phyloP scores from a whole-genome alignment of 2,797 vertebrate genomes.

The Peromyscus attwateri region DNA sequence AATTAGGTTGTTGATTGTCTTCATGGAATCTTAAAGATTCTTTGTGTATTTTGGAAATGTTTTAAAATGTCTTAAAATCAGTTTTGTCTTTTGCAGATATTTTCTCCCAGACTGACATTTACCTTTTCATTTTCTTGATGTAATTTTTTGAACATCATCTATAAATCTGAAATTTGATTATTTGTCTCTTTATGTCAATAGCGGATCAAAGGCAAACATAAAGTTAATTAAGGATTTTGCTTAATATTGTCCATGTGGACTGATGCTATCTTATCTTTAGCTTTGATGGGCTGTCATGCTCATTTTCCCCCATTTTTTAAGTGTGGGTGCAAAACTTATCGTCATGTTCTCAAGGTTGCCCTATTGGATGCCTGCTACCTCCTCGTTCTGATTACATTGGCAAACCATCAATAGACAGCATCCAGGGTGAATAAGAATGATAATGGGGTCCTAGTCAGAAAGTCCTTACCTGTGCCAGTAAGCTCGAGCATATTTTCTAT shows the following conservation, averaged over 20 bases:
- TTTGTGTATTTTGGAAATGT: not conserved
- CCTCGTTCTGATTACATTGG: not conserved
- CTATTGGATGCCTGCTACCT: not conserved
- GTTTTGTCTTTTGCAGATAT: slow-evolving; percentile 4
- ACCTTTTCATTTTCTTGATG: slow-evolving; percentile 31
- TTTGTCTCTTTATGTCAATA: slow-evolving; percentile 36
- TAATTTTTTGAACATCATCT: not conserved
- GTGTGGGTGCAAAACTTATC: not conserved
- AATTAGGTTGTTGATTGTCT: not conserved
- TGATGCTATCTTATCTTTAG: not conserved
- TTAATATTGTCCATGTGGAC: not conserved
- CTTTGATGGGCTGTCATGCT: not conserved
- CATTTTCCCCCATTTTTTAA: not conserved
- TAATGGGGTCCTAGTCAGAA: not conserved
- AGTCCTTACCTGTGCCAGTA: not conserved
- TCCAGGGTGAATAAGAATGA: not conserved
- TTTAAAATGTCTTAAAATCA: not conserved
- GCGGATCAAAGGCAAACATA: not conserved
- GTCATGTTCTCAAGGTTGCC: not conserved
- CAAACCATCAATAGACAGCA: not conserved
- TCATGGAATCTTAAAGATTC: not conserved
- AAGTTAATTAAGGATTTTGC: slow-evolving; percentile 27
- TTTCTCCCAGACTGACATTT: not conserved
- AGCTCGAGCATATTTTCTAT: not conserved
- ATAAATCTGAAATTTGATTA: slow-evolving; percentile 15